phyloP scores from a whole-genome alignment of 2,113 vertebrate species.

The Ardeotis arabs region DNA sequence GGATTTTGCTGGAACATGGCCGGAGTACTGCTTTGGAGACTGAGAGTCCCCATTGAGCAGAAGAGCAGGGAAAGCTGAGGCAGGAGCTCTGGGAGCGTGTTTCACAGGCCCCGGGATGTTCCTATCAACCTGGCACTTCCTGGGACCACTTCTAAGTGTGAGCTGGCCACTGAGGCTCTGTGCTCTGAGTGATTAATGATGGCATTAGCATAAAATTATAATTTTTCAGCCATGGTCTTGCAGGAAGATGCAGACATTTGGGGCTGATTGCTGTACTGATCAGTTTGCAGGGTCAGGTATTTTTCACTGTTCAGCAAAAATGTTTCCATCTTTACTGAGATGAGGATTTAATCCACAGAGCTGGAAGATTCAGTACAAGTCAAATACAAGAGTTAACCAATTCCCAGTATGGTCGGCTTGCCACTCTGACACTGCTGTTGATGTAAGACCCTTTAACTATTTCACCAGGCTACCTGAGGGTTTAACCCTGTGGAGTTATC shows the following conservation, averaged over 20 bases:
- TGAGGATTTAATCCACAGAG: neutral
- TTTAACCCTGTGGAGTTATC: neutral
- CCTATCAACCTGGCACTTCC: neutral
- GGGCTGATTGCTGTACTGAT: neutral
- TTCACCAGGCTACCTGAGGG: neutral
- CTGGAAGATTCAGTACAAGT: neutral
- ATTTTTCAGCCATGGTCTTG: neutral
- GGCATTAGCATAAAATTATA: rapidly evolving
- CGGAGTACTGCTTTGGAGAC: neutral
- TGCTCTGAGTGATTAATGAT: neutral
- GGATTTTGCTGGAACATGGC: neutral
- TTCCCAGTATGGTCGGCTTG: neutral
- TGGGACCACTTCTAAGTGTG: neutral
- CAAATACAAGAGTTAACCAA: neutral
- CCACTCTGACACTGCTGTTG: neutral
- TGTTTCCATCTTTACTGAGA: neutral
- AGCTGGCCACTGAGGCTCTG: neutral
- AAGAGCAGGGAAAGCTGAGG: neutral
- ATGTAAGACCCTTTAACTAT: neutral
- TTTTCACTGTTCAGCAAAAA: neutral
- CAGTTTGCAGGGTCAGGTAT: neutral
- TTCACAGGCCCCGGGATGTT: neutral
- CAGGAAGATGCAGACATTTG: neutral
- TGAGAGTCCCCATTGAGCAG: neutral
- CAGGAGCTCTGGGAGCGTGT: neutral